phyloP scores from a whole-genome alignment of 2,797 vertebrate genomes.

The Enteromius radiatus region DNA sequence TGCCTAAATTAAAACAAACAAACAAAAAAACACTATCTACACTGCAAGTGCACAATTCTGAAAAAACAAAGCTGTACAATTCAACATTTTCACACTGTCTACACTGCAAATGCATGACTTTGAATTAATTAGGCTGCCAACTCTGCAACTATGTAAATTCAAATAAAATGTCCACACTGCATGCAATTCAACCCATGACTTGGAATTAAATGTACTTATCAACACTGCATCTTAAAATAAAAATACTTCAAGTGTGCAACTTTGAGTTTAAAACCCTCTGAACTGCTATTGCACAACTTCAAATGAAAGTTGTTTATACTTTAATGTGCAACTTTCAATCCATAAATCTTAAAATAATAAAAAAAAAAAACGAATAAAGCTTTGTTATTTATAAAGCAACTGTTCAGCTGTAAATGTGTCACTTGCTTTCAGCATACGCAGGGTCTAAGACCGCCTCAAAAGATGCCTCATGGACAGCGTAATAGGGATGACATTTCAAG shows the following conservation, averaged over 20 bases:
- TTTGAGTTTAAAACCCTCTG: background rate
- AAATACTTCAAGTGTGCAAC: background rate
- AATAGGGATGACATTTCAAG: constrained; percentile 31
- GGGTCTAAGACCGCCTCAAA: background rate
- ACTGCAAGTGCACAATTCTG: background rate
- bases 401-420: background rate
- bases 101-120: background rate
- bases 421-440: background rate
- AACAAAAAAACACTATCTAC: background rate
- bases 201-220: background rate
- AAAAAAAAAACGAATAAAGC: background rate
- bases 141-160: background rate
- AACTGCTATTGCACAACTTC: background rate
- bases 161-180: background rate
- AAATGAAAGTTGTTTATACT: background rate
- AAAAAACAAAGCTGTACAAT: background rate
- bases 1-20: background rate
- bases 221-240: constrained; percentile 1
- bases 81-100: background rate
- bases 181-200: background rate
- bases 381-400: constrained; percentile 2
- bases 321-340: background rate
- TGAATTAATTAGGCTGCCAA: background rate
- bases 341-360: too few relatives aligned
- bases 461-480: background rate